A percentile compares a stretch with the other conserved stretches of the same genome.
phyloP scores from a whole-genome alignment of 2,113 vertebrate species.

The human (Homo sapiens) region GRCh38 chr3:108299001-108299500 shows the following conservation, averaged over 20 bases:
- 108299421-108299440: neutral
- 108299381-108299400: neutral
- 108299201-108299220: neutral
- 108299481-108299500: neutral
- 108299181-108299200: neutral
- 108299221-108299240: neutral
- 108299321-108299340: neutral
- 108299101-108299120: neutral
- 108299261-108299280: neutral
- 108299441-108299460: neutral
- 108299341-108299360: no score
- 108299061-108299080: neutral
- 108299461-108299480: neutral
- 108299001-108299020: slow-evolving; percentile 7
- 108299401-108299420: neutral
- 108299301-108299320: neutral
- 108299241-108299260: neutral
- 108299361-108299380: neutral
- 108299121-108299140: neutral
- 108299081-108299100: neutral
- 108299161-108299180: neutral
- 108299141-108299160: neutral
- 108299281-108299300: neutral
- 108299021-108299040: neutral
- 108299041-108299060: neutral